Evolutionary conservation across 2,113 vertebrate species (phyloP).

Genomic region (Neogobius melanostomus): DNA sequence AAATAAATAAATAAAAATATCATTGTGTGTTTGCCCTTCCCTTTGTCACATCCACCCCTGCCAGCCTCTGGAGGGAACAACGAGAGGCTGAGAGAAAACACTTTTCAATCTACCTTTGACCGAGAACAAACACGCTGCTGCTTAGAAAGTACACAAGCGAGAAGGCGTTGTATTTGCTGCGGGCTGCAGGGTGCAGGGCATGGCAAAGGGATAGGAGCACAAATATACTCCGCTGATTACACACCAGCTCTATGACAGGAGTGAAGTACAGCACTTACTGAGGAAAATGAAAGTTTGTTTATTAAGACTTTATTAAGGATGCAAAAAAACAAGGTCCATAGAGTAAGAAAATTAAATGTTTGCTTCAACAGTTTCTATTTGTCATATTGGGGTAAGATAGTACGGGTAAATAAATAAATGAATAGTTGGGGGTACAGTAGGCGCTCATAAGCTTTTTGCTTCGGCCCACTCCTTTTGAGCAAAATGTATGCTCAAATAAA

Average conservation of each 20-base stretch:
- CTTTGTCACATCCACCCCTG: slow-evolving; percentile 40
- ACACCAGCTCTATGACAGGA: not conserved
- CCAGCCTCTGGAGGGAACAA: slow-evolving; percentile 40
- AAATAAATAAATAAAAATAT: slow-evolving; percentile 11
- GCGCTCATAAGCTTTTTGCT: too few species aligned
- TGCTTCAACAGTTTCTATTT: too few species aligned
- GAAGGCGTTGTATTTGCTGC: slow-evolving; percentile 18
- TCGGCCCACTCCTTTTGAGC: too few species aligned
- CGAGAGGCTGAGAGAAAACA: slow-evolving; percentile 34
- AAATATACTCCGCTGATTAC: slow-evolving; percentile 5
- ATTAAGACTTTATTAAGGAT: too few species aligned
- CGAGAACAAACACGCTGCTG: slow-evolving; percentile 49
- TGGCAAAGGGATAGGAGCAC: slow-evolving; percentile 9
- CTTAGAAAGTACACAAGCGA: slow-evolving; percentile 27
- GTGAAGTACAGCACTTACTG: not conserved
- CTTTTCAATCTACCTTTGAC: slow-evolving; percentile 58
- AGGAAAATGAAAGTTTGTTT: not conserved
- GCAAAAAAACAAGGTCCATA: too few species aligned
- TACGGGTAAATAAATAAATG: too few species aligned
- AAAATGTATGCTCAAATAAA: too few species aligned
- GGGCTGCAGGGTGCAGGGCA: slow-evolving; percentile 16
- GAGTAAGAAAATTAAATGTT: too few species aligned
- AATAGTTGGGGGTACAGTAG: too few species aligned
- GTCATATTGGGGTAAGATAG: too few species aligned
- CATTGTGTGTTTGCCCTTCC: slow-evolving; percentile 32